phyloP scores from a whole-genome alignment of 2,888 invertebrate species.

The Steinernema carpocapsae region DNA sequence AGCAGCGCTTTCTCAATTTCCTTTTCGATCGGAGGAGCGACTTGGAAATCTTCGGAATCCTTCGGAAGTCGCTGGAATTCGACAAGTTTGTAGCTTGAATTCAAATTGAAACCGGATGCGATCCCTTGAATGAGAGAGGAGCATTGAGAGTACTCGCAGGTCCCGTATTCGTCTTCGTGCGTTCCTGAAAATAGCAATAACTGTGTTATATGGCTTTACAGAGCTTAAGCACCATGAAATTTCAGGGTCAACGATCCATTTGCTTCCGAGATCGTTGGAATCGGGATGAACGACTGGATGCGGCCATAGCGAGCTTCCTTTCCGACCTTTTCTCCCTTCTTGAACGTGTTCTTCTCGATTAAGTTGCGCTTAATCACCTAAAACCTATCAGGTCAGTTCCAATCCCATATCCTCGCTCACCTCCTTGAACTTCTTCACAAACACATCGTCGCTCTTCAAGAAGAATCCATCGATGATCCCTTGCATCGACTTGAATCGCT shows the following conservation, averaged over 20 bases:
- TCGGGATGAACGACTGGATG: not conserved
- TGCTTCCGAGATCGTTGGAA: not conserved
- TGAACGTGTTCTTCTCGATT: not conserved
- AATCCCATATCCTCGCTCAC: not conserved
- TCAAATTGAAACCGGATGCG: not conserved
- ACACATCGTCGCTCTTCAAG: not conserved
- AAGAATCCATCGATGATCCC: not conserved
- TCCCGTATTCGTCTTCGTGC: not conserved
- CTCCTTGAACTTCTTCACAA: not conserved
- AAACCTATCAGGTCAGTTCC: not conserved
- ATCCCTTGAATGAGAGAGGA: conserved; percentile 2
- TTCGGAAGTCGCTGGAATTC: no score
- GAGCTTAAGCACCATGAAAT: not conserved
- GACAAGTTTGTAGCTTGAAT: no score
- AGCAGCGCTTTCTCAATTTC: not conserved
- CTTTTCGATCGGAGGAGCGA: not conserved
- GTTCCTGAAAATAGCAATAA: not conserved
- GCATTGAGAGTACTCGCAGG: not conserved
- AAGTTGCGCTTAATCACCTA: not conserved
- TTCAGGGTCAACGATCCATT: not conserved
- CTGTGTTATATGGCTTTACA: not conserved
- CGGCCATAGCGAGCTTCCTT: not conserved
- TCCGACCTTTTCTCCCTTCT: not conserved
- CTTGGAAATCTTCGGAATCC: no score
- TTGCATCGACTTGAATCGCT: not conserved